Evolutionary conservation across 2,797 vertebrate species (phyloP), one percentile per base, ranked within the genome.

Genomic region (Leptatherina wallacei): DNA sequence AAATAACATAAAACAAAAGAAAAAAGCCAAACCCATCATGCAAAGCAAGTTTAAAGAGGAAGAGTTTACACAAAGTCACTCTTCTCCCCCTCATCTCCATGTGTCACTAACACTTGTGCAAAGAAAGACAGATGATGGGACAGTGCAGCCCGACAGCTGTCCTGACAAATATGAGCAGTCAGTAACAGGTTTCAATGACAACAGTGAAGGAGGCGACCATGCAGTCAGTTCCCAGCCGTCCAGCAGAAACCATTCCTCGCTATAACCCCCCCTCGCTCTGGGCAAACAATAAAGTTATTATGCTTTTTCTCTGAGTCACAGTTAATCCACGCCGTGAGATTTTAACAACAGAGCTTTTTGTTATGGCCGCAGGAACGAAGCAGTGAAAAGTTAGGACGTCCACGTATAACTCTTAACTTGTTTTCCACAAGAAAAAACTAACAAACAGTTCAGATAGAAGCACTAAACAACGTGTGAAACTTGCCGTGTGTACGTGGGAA

Each of bases 101-200:
- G 85, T 89, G 84, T 85, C 85, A 81, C 76, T 32, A 47, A 60
- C 85, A 86, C 80, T 73, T 83, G 86, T 83, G 80, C 77, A 69
- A 6, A 77, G 36, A 65, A 10, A 73, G 76, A 78, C 82, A 66
- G 55, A 64, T 74, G 83, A 81, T 9, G 16, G 1, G 60, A 52
- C 11, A n/a, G 55, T 33, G 7, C 66, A 64, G 68, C 30, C 49
- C 42, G 62, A 1, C 88, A 91, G 87, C 88, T 91, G 90, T n/a
- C 69, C 1, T 29, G 42, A 70, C 63, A 38, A 1, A 57, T 6
- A 55, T 38, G 58, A 76, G 29, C 62, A 29, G 64, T 13, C 68
- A 63, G 66, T 20, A 61, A 69, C 73, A 75, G 74, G 73, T 81
- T 38, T 65, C 69, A 82, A 55, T 71, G 73, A 58, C 18, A 32